A percentile compares a stretch with the other conserved stretches of the same genome.
Evolutionary conservation across 2,888 invertebrate genomes (phyloP).

Genomic region (Galerucella nymphaeae): DNA sequence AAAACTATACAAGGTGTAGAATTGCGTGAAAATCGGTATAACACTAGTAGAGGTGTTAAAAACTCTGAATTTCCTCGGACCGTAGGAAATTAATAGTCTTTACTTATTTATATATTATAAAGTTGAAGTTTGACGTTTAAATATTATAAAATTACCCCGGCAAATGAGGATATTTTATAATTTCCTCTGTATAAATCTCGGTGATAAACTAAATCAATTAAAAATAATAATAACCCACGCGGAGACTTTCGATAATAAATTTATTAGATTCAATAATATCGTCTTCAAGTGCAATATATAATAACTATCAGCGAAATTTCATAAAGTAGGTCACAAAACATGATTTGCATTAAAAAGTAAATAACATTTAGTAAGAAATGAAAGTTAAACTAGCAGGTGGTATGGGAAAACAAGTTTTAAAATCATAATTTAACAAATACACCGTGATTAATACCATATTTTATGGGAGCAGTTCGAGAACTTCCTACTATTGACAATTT

Average conservation of each 20-base stretch:
- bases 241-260: neutral
- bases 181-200: too few species aligned
- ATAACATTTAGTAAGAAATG: constrained; percentile 47
- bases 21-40: neutral
- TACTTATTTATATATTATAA: too few species aligned
- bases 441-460: constrained; percentile 17
- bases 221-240: neutral
- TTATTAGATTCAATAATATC: neutral
- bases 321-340: constrained; percentile 48
- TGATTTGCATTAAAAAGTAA: constrained; percentile 53
- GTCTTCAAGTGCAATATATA: neutral
- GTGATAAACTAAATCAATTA: too few species aligned
- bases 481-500: neutral
- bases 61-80: neutral
- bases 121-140: too few species aligned
- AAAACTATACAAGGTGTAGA: neutral
- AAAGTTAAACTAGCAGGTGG: constrained; percentile 48
- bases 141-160: too few species aligned
- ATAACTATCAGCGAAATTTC: constrained; percentile 34
- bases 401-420: constrained; percentile 41
- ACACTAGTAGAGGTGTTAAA: neutral
- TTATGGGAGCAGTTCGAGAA: constrained; percentile 13
- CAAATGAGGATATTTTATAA: too few species aligned
- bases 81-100: neutral
- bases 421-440: constrained; percentile 40